Conservation (phyloP, 2,888 invertebrate species). For the Pammene aurita region DNA sequence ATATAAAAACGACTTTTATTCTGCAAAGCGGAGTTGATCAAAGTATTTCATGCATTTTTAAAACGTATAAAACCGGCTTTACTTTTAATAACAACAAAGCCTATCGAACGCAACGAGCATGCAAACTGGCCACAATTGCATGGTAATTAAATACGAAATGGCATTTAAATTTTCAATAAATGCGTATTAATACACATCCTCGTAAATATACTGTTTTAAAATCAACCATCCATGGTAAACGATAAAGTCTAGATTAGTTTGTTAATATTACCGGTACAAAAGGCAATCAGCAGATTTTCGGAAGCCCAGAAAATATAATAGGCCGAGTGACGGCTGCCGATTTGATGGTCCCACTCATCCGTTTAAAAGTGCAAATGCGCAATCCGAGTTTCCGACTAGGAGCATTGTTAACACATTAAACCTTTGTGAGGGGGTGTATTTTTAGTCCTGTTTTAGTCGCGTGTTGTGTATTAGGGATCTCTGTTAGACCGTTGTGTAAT, state of each 20-base stretch:
- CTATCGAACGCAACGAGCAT: constrained; percentile 1
- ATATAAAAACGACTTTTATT: no score
- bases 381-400: constrained; percentile 54
- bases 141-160: constrained; percentile 46
- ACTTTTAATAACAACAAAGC: constrained; percentile 28
- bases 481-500: constrained; percentile 42
- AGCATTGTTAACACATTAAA: constrained; percentile 79
- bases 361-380: constrained; percentile 44
- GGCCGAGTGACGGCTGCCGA: constrained; percentile 37
- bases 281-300: constrained; percentile 25
- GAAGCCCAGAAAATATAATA: constrained; percentile 38
- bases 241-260: neutral
- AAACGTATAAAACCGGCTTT: constrained; percentile 5
- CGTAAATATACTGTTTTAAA: neutral
- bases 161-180: constrained; percentile 41
- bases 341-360: constrained; percentile 41
- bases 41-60: neutral
- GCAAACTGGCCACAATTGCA: constrained; percentile 19
- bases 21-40: neutral
- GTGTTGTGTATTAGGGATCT: constrained; percentile 49
- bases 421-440: constrained; percentile 74
- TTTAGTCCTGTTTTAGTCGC: constrained; percentile 74
- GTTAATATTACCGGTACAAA: no score
- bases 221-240: neutral
- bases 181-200: neutral